Percentiles rank a stretch among this genome's conserved stretches.
Evolutionary conservation across 2,113 vertebrate species (phyloP).

Genomic region (Saccopteryx leptura): DNA sequence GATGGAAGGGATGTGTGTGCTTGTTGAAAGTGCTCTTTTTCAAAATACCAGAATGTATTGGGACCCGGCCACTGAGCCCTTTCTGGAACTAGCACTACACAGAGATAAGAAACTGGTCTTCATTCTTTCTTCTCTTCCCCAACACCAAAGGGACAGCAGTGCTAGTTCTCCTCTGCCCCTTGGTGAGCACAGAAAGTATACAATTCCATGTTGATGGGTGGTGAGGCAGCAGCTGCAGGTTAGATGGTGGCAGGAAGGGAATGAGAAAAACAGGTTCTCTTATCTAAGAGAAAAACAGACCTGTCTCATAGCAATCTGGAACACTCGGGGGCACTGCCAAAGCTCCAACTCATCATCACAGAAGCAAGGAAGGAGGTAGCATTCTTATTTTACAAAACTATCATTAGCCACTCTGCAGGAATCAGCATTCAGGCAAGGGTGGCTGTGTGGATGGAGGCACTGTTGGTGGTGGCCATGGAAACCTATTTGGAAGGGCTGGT

Average conservation of each 20-base stretch:
- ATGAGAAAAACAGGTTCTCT: not conserved
- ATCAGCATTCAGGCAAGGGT: accelerated
- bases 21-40: not conserved
- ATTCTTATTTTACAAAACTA: not conserved
- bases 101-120: not conserved
- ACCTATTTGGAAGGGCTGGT: not conserved
- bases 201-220: not conserved
- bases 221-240: accelerated
- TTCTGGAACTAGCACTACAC: not conserved
- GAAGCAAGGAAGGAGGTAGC: not conserved
- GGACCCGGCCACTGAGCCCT: not conserved
- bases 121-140: not conserved
- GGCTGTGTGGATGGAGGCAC: not conserved
- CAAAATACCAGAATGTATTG: not conserved
- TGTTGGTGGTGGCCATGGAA: no score
- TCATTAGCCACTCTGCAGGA: not conserved
- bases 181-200: not conserved
- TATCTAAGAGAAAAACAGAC: not conserved
- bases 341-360: not conserved
- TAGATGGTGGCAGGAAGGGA: not conserved
- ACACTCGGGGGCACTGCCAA: not conserved
- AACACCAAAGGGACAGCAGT: not conserved
- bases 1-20: not conserved
- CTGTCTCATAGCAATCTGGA: not conserved
- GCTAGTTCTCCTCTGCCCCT: not conserved